Base-by-base conservation (phyloP, 2,797 vertebrate species). In the Falco cherrug region DNA sequence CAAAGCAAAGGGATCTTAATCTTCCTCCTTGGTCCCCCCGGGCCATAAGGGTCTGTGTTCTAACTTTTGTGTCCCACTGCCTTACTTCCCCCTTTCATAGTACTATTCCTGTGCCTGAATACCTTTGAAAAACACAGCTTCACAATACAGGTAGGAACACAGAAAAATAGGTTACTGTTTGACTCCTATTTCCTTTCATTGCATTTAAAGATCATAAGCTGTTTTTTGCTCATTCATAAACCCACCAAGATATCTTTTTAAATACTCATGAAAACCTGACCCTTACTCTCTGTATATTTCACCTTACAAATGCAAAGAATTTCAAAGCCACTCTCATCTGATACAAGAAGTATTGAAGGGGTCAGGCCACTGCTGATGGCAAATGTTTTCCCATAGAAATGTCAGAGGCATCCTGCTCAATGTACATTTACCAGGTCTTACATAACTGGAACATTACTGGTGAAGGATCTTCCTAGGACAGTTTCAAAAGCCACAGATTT, bases 51-150 rank as follows among this genome's bases (percentile, higher is more conserved):
- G 28, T 37, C 48, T 37, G 18, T 57, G 53, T 56, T 80, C 37
- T 33, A 60, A 26, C 56, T 54, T 41, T 65, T 13, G 8, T 83
- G 76, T 85, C 76, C 89, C 78, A 77, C 41, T 87, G 78, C 86
- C 67, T 95, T 74, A 83, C 47, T 85, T 93, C 31, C 31, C 65
- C 22, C n/a, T 35, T 85, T 35, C 20, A 26, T 0, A 2, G n/a
- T 84, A 63, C 71, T 94, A 77, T 93, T 92, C 87, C 78, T 80
- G 75, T 78, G 54, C 69, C 50, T 61, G 50, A 82, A 68, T 43
- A 60, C 19, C 69, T 94, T 57, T 91, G 78, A 64, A 67, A 89
- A 75, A 28, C 45, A 87, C 64, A 19, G 13, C 16, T 92, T 77
- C 3, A 6, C 63, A 33, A 26, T 13, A 65, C 2, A 85, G n/a